Evolutionary conservation across 2,888 invertebrate genomes (phyloP).

Genomic region (Lepidochrysops patricia): DNA sequence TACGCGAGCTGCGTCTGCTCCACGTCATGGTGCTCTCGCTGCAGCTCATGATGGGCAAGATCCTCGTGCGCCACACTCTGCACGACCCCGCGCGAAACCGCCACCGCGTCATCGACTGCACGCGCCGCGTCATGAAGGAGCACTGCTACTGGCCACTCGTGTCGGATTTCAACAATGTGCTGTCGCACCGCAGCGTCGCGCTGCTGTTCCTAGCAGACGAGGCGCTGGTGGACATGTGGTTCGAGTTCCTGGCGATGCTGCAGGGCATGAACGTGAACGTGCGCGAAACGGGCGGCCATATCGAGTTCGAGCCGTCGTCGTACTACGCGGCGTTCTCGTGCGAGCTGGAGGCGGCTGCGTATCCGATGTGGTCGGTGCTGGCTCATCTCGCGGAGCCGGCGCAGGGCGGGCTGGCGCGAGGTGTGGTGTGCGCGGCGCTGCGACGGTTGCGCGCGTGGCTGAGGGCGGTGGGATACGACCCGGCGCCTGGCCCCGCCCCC

Average conservation of each 20-base stretch:
- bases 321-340: slow-evolving; percentile 99
- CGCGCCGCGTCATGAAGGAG: slow-evolving; percentile 93
- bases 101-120: slow-evolving; percentile 95
- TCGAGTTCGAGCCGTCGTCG: slow-evolving; percentile 97
- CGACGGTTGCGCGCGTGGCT: slow-evolving; percentile 91
- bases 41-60: slow-evolving; percentile 94
- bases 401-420: slow-evolving; percentile 82
- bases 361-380: slow-evolving; percentile 98
- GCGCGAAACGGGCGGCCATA: slow-evolving; percentile 90
- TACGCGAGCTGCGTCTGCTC: slow-evolving; percentile 89
- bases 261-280: slow-evolving; percentile 97
- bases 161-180: slow-evolving; percentile 95
- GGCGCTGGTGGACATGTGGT: slow-evolving; percentile 95
- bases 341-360: slow-evolving; percentile 96
- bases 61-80: slow-evolving; percentile 88
- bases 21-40: slow-evolving; percentile 92
- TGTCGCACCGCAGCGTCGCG: slow-evolving; percentile 94
- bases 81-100: slow-evolving; percentile 87
- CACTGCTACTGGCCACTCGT: slow-evolving; percentile 99
- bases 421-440: slow-evolving; percentile 84
- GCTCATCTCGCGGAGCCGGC: slow-evolving; percentile 86
- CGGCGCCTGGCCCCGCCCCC: slow-evolving; percentile 50
- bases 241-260: slow-evolving; percentile 93
- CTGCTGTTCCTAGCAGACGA: slow-evolving; percentile 91
- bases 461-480: slow-evolving; percentile 84